Conservation (phyloP, 1,140 invertebrate species). For the Cylas formicarius region DNA sequence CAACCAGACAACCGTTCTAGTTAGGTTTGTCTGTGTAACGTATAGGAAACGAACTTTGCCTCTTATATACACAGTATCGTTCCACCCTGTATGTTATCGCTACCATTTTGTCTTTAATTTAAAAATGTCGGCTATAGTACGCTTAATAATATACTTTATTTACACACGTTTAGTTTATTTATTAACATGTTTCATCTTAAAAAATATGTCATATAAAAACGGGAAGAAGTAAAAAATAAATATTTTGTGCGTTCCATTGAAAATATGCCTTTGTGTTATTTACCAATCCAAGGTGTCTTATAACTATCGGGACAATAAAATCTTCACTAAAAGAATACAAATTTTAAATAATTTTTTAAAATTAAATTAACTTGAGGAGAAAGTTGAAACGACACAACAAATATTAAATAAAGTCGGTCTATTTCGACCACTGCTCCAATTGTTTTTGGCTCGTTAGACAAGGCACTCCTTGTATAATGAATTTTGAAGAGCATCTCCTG, state of each 20-base stretch:
- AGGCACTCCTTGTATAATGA: no score
- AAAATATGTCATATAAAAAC: slow-evolving; percentile 4
- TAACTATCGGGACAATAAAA: slow-evolving; percentile 9
- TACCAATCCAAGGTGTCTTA: slow-evolving; percentile 9
- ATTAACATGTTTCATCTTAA: slow-evolving; percentile 14
- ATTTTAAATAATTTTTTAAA: no score
- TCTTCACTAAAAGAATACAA: no score
- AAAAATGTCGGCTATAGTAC: slow-evolving; percentile 12
- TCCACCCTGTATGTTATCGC: slow-evolving; percentile 10
- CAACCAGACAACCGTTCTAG: slow-evolving; percentile 19
- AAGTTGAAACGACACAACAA: no score
- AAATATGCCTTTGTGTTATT: slow-evolving; percentile 7
- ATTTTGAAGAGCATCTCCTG: no score
- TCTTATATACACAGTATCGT: no score
- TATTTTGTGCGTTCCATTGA: slow-evolving; percentile 17
- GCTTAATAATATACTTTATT: slow-evolving; percentile 17
- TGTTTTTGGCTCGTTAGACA: no score
- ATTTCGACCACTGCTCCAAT: no score
- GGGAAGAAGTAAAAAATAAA: slow-evolving; percentile 12
- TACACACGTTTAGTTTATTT: slow-evolving; percentile 12
- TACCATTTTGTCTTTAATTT: slow-evolving; percentile 9
- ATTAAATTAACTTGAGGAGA: no score
- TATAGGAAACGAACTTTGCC: no score
- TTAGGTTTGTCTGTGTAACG: slow-evolving; percentile 27
- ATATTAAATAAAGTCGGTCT: no score